Base-by-base conservation (phyloP, 2,113 vertebrate species). In the Oxygymnocypris stewartii region DNA sequence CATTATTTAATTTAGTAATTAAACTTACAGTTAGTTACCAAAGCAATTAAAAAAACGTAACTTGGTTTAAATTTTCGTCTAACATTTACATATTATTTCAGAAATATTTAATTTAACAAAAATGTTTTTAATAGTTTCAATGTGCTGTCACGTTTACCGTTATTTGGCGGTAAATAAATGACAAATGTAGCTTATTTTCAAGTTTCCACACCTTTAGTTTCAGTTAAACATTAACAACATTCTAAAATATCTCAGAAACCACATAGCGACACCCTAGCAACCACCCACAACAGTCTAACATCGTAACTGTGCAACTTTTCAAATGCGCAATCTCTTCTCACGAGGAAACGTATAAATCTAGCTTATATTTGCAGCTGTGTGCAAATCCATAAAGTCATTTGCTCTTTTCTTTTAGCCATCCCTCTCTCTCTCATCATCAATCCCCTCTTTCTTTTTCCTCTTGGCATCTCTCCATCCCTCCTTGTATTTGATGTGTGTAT, bases 401-500 rank as follows among this genome's bases (percentile, higher is more conserved):
- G 20, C 20, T 69, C 59, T 42, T 76, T 82, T 69, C 61, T 54
- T 40, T 7, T 67, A 25, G 8, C 10, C 35, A 31, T 25, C 57
- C 2, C 54, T 28, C 75, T 9, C 20, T 40, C 37, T 73, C 14
- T 9, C 13, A 14, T 35, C 28, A 12, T 25, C 54, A 7, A 28
- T 77, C n/a, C 12, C 12, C 44, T 28, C 7, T 35, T 54, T 47
- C 47, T 73, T 69, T 59, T 67, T 12, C 49, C 14, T 74, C 69
- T 81, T 51, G 71, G 18, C 59, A 73, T 84, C 8, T 25, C 3
- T 84, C 71, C 31, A 0, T 84, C 85, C 85, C 37, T 87, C 85
- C 77, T 47, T 85, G 25, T 84, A 77, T 82, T 90, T 88, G 86
- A 87, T 84, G 85, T 37, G 88, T 89, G 71, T 90, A 42, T 93